Evolutionary conservation across 2,888 invertebrate species (phyloP).

Genomic region (Cyrtodaria siliqua): DNA sequence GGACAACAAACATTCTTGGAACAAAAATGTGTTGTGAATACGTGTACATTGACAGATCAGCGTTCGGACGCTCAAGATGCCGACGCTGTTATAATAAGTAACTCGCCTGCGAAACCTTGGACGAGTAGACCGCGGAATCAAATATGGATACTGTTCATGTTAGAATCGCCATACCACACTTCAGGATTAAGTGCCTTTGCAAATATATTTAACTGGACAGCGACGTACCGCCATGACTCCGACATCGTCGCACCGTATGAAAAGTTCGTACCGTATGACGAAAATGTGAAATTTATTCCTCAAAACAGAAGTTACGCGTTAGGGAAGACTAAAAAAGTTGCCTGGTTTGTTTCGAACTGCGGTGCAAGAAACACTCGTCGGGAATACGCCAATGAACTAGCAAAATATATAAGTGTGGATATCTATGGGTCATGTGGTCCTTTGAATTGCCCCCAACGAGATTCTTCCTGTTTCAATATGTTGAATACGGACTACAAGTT

Average conservation of each 20-base stretch:
- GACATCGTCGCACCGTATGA: slow-evolving; percentile 99
- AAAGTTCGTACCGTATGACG: slow-evolving; percentile 95
- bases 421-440: slow-evolving; percentile 85
- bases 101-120: slow-evolving; percentile 81
- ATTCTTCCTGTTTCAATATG: slow-evolving; percentile 94
- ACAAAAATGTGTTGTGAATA: slow-evolving; percentile 95
- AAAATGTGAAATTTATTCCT: slow-evolving; percentile 88
- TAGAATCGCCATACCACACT: slow-evolving; percentile 98
- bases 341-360: slow-evolving; percentile 99
- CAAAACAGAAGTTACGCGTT: slow-evolving; percentile 87
- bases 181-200: slow-evolving; percentile 91
- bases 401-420: slow-evolving; percentile 91
- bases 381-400: slow-evolving; percentile 94
- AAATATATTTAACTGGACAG: slow-evolving; percentile 97
- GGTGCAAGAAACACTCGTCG: slow-evolving; percentile 96
- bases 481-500: slow-evolving; percentile 97
- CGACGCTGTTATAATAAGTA: slow-evolving; percentile 94
- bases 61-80: slow-evolving; percentile 91
- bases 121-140: slow-evolving; percentile 78
- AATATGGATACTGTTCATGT: slow-evolving; percentile 96
- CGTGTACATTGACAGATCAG: slow-evolving; percentile 93
- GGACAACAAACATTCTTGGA: slow-evolving; percentile 90
- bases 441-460: slow-evolving; percentile 88
- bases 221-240: slow-evolving; percentile 97
- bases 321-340: slow-evolving; percentile 97